Evolutionary conservation across 2,888 invertebrate genomes (phyloP), one percentile per base, ranked within the genome.

Genomic region (Apodemia duryi): DNA sequence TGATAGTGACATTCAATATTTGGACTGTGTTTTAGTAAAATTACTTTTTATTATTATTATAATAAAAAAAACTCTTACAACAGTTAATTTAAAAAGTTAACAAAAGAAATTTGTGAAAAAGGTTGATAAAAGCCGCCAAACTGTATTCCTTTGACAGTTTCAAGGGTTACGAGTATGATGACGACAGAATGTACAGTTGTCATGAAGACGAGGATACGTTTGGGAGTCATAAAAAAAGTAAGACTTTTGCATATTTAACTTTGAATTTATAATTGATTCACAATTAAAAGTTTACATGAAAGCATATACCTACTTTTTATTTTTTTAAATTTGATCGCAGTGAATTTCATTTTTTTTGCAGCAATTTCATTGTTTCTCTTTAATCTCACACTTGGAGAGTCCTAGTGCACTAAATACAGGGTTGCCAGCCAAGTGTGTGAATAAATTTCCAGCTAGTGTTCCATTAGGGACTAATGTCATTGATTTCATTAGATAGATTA

Each of bases 91-190:
- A 46, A 13, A 13, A 13, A 46, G 13, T 13, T 46, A 46, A 11
- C 35, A 35, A 38, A 38, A 38, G 9, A 38, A 9, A 46, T 62
- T 62, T 57, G 41, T 61, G 62, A 61, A 64, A 54, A 57, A 57
- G 64, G 62, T 63, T 60, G 63, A 65, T 69, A 73, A 81, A 87
- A 87, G 80, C 81, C 84, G 85, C 74, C 91, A 91, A 90, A 85
- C 91, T 91, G 91, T 91, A 91, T 91, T 91, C 91, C 81, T 88
- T 91, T 81, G 91, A 91, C 75, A 91, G 86, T 82, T 91, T 91
- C 80, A 88, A 91, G 82, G 89, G 85, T 72, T 91, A 91, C 75
- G 90, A 91, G 82, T 91, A 91, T 74, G 91, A 91, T 80, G 91
- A 86, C 70, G 91, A 90, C 70, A 78, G 82, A 70, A 79, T 82